Conservation (phyloP, 2,888 invertebrate genomes). For the Lithophane ornitopus region DNA sequence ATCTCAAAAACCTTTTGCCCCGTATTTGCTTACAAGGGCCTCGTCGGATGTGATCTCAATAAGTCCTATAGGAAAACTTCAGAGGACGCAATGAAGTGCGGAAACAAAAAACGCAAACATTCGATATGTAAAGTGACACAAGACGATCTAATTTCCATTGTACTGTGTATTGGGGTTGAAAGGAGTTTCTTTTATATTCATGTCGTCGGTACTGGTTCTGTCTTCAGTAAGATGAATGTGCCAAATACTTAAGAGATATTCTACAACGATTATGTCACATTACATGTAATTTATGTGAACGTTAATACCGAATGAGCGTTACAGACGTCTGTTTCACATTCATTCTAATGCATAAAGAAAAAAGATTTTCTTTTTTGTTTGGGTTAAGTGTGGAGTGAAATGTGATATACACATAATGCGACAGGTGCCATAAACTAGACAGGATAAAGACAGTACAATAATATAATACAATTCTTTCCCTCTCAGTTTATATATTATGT, state of each 20-base stretch:
- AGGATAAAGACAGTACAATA: conserved; percentile 41
- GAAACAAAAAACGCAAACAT: conserved; percentile 65
- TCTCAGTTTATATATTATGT: conserved; percentile 19
- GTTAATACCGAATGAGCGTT: conserved; percentile 44
- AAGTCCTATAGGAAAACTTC: conserved; percentile 64
- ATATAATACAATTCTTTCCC: conserved; percentile 35
- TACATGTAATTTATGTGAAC: conserved; percentile 48
- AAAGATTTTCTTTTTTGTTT: conserved; percentile 26
- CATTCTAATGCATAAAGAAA: conserved; percentile 22
- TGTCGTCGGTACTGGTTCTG: conserved; percentile 48
- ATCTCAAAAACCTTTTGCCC: conserved; percentile 59
- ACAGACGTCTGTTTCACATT: conserved; percentile 39
- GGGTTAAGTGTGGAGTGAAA: conserved; percentile 44
- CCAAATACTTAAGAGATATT: conserved; percentile 47
- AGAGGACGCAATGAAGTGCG: conserved; percentile 54
- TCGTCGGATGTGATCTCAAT: conserved; percentile 67
- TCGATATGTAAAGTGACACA: conserved; percentile 60
- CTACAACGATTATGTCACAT: conserved; percentile 53
- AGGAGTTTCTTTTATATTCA: conserved; percentile 67
- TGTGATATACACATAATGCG: conserved; percentile 46
- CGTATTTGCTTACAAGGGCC: conserved; percentile 56
- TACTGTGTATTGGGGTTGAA: conserved; percentile 64
- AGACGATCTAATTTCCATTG: conserved; percentile 70
- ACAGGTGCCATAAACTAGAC: conserved; percentile 55
- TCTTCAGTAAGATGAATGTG: conserved; percentile 53